A percentile compares a stretch with the other conserved stretches of the same genome.
These are phyloP conservation scores for Spinus pinus DNA, from an alignment of 2,797 vertebrate genomes.

Conservation along the genomic window DNA sequence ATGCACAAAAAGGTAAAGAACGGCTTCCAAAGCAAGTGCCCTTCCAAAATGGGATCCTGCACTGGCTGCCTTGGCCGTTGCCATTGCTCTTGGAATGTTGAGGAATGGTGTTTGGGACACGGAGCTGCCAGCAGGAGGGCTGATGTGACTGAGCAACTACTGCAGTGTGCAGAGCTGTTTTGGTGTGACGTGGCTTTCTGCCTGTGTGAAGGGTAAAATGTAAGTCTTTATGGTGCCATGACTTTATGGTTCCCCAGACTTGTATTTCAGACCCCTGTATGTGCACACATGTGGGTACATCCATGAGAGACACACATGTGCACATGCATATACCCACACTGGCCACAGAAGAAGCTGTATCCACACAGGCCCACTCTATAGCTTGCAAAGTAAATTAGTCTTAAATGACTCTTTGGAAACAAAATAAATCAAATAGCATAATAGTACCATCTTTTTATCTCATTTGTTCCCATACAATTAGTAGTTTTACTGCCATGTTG, in stretches of 20 bases:
- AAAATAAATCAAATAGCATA: constrained; percentile 80
- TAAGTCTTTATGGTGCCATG: not conserved
- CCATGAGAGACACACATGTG: not conserved
- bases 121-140: not conserved
- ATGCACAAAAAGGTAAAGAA: not conserved
- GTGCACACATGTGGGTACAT: not conserved
- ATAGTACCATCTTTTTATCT: constrained; percentile 80
- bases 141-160: not conserved
- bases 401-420: constrained; percentile 79
- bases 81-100: not conserved
- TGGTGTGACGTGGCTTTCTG: accelerated
- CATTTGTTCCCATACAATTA: constrained; percentile 82
- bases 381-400: constrained; percentile 77
- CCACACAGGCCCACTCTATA: constrained; percentile 39
- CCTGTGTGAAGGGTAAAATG: not conserved
- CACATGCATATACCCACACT: not conserved
- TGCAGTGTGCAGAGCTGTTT: not conserved
- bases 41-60: not conserved
- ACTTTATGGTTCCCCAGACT: not conserved
- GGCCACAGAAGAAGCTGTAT: constrained; percentile 2
- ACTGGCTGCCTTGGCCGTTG: not conserved
- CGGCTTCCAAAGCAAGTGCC: not conserved
- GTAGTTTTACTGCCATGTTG: constrained; percentile 81
- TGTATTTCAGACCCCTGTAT: not conserved
- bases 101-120: not conserved